Base-by-base conservation (phyloP, 2,888 invertebrate species). In the Dorcus hopei region DNA sequence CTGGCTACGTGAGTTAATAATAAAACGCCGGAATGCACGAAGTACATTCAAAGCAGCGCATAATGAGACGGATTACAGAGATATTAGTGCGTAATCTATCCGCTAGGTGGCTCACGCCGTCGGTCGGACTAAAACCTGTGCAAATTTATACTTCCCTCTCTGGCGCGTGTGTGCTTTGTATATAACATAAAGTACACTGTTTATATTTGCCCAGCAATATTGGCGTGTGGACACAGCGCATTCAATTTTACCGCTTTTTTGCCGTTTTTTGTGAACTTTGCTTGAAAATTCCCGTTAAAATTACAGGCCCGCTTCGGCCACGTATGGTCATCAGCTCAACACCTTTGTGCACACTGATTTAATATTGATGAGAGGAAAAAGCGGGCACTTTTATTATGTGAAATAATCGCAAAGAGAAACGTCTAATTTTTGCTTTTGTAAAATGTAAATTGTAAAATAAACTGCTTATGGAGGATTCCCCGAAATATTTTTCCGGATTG, bases 121-220 rank as follows among this genome's bases (percentile, higher is more conserved):
- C 52, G 65, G 59, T 52, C 57, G 59, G 61, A 68, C 26, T 33
- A 69, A 70, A 70, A 68, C 59, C 70, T 73, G 69, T 73, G 71
- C 63, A 73, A 74, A 72, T 73, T 75, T 72, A 70, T 70, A 68
- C 69, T 72, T 71, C 70, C 69, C 72, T 71, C 70, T 68, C 72
- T 70, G 26, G 26, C 26, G 26, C 69, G 70, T 74, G 72, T 72
- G 67, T 72, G 71, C 73, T 74, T 66, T 70, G 74, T 73, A 74
- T 74, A 74, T 74, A 75, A 72, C 73, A 74, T 72, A 74, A 73
- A 73, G 73, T 72, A 71, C 71, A 72, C 71, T 75, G 74, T 76
- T 74, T 74, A 73, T 75, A 75, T 76, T 75, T 76, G 72, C 71
- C 59, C 65, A 74, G 73, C 72, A 74, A 74, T 76, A 74, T 74